These are phyloP conservation scores for Gryllus bimaculatus DNA, from an alignment of 1,140 invertebrate species.

Conservation along the genomic window DNA sequence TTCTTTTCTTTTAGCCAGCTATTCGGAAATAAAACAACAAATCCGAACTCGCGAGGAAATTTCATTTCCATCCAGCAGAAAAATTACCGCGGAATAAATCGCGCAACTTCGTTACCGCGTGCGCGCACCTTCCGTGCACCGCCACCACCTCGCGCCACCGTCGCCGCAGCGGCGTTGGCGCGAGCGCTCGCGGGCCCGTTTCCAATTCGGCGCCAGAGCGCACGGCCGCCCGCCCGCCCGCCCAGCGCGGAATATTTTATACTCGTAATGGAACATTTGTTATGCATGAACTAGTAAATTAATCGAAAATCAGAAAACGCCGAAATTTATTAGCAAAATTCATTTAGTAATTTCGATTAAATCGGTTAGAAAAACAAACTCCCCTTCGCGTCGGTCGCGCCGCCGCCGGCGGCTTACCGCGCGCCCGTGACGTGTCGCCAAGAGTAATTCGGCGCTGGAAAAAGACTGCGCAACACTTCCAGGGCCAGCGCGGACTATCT, in stretches of 20 bases:
- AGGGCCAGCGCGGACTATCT: not conserved
- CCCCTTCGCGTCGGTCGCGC: not conserved
- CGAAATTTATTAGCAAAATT: constrained; percentile 1
- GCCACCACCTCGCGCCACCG: no score
- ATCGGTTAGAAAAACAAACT: constrained; percentile 1
- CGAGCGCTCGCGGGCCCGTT: not conserved
- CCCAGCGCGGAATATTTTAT: not conserved
- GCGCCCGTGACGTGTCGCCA: not conserved
- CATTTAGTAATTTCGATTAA: not conserved
- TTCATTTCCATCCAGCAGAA: no score
- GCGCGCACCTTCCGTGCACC: no score
- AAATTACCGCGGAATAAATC: no score
- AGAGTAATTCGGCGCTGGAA: not conserved
- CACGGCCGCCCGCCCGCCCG: no score
- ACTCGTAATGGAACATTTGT: not conserved
- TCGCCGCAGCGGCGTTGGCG: no score
- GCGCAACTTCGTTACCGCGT: no score
- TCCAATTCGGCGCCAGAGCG: not conserved
- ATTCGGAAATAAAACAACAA: no score
- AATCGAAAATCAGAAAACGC: constrained; percentile 1
- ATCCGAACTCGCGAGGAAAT: no score
- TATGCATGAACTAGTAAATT: constrained; percentile 1
- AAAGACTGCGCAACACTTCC: not conserved
- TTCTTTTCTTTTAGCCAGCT: no score
- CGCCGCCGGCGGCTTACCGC: no score